Conservation (phyloP, 53 echinoderm and acorn worm genomes). For the Astropecten irregularis region DNA sequence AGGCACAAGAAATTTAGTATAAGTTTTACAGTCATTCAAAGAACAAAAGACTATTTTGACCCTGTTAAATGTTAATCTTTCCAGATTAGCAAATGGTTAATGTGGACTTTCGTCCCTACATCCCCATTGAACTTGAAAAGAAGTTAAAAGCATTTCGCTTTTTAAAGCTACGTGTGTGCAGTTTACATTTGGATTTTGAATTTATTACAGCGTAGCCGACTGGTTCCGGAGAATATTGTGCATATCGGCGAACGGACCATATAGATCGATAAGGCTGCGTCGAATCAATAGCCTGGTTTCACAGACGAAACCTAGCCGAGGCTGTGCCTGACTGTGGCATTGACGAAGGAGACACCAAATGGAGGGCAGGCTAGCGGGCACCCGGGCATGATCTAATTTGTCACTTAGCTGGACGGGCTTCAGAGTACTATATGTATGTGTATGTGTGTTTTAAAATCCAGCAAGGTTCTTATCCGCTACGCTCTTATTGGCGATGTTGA, state of each 20-base stretch:
- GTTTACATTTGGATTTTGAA: conserved; percentile 22
- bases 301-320: background rate
- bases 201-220: conserved; percentile 5
- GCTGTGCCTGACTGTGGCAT: too few relatives aligned
- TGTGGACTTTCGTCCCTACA: too few relatives aligned
- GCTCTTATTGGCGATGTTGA: conserved; percentile 11
- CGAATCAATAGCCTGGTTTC: conserved; percentile 35
- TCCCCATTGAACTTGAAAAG: too few relatives aligned
- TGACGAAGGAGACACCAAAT: background rate
- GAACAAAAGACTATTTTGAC: too few relatives aligned
- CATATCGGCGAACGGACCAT: conserved; percentile 9
- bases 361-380: conserved; percentile 35
- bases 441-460: conserved; percentile 37
- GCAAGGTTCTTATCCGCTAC: conserved; percentile 11
- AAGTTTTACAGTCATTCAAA: too few relatives aligned
- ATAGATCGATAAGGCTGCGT: conserved; percentile 22
- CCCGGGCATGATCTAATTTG: conserved; percentile 38
- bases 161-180: too few relatives aligned
- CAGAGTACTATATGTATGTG: conserved; percentile 10
- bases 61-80: too few relatives aligned
- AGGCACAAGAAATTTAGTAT: too few relatives aligned
- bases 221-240: conserved; percentile 41
- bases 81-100: too few relatives aligned
- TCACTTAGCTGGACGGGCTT: conserved; percentile 32
- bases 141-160: too few relatives aligned